phyloP scores from a whole-genome alignment of 2,888 invertebrate genomes.

The Phalera bucephala region DNA sequence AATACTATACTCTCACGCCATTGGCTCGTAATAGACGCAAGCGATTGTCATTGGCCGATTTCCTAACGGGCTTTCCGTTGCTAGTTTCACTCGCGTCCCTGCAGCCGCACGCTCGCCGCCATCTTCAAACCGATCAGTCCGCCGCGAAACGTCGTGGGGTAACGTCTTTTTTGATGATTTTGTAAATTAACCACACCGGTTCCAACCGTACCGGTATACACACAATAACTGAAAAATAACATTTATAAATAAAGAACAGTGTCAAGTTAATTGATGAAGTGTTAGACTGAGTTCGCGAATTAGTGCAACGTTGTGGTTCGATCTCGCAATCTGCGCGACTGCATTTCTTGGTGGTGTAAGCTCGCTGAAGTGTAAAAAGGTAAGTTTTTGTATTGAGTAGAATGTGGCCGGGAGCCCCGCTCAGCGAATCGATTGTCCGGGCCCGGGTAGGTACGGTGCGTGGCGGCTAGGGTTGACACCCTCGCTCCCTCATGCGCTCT shows the following conservation, averaged over 20 bases:
- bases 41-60: conserved; percentile 48
- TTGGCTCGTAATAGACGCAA: conserved; percentile 41
- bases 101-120: conserved; percentile 56
- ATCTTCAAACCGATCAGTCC: conserved; percentile 73
- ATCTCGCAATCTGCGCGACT: conserved; percentile 72
- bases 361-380: conserved; percentile 73
- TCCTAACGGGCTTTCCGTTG: conserved; percentile 49
- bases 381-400: conserved; percentile 65
- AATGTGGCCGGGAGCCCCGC: conserved; percentile 54
- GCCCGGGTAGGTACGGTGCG: conserved; percentile 31
- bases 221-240: conserved; percentile 30
- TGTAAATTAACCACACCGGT: conserved; percentile 49
- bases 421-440: conserved; percentile 74
- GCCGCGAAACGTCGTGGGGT: conserved; percentile 70
- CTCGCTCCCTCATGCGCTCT: conserved; percentile 54
- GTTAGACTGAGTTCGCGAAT: conserved; percentile 49
- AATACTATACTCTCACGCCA: conserved; percentile 30
- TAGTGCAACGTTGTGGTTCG: conserved; percentile 68
- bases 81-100: conserved; percentile 66
- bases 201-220: conserved; percentile 47
- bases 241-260: conserved; percentile 48
- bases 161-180: conserved; percentile 42
- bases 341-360: conserved; percentile 68
- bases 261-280: conserved; percentile 63
- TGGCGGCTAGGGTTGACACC: conserved; percentile 46